Evolutionary conservation across 2,888 invertebrate species (phyloP).

Genomic region (Dynastes hyllus): DNA sequence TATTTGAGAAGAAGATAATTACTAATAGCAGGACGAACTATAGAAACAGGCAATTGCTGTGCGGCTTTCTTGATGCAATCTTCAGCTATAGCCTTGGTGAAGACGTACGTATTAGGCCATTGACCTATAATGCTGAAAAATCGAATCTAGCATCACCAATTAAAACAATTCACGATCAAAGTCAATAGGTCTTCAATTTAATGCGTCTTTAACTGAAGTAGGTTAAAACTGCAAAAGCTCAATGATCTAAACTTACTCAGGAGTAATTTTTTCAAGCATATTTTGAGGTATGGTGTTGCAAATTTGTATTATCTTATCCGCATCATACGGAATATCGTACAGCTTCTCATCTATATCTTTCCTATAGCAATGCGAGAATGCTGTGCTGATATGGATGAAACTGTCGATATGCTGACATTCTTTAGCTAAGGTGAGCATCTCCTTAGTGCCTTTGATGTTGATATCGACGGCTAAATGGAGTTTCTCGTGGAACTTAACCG

Average conservation of each 20-base stretch:
- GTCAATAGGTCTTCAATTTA: neutral
- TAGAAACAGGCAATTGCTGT: conserved; percentile 75
- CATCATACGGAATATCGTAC: conserved; percentile 71
- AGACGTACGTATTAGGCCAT: conserved; percentile 84
- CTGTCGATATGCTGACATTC: conserved; percentile 75
- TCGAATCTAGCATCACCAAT: neutral
- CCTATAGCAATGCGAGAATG: conserved; percentile 61
- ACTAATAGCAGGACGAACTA: conserved; percentile 81
- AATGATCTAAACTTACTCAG: conserved; percentile 60
- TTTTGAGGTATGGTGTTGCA: conserved; percentile 67
- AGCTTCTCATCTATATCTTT: conserved; percentile 65
- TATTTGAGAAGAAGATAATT: conserved; percentile 47
- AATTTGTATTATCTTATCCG: conserved; percentile 68
- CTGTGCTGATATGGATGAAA: conserved; percentile 63
- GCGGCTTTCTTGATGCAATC: conserved; percentile 74
- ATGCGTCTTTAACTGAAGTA: neutral
- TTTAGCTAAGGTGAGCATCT: conserved; percentile 70
- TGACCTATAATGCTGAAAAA: conserved; percentile 71
- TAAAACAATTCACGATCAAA: neutral
- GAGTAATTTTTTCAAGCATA: conserved; percentile 65
- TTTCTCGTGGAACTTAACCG: conserved; percentile 74
- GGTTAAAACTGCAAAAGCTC: neutral
- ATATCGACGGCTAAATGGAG: conserved; percentile 71
- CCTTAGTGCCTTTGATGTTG: conserved; percentile 72
- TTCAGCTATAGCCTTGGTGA: conserved; percentile 83